Evolutionary conservation across 2,797 vertebrate species (phyloP), one percentile per base, ranked within the genome.

Genomic region (Peromyscus aztecus): DNA sequence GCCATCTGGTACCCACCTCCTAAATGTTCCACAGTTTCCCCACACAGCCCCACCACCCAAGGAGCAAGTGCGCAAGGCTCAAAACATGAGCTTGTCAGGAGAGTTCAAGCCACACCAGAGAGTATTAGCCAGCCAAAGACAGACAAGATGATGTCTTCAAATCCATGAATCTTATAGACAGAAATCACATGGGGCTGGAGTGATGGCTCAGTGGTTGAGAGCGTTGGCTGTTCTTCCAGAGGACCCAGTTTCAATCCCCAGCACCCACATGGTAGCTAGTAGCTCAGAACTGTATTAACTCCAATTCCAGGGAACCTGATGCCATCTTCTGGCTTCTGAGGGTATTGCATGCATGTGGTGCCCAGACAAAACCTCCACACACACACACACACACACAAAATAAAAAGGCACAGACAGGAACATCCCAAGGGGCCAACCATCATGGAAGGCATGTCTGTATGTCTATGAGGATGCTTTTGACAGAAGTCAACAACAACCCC

Each of bases 131-230:
- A 2, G 52, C 17, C 21, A 55, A n/a, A 3, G 16, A 52, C 4
- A 2, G 23, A 46, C 2, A 46, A n/a, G 69, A 31, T 4, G 0
- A 0, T 0, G 0, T 1, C 65, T 40, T 34, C 73, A 4, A 27
- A 17, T 13, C 37, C 9, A 0, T 5, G 0, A 6, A 0, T 2
- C 37, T 40, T 46, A 37, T 69, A 65, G 46, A 17, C 37, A 24
- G 65, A 61, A 55, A 10, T 61, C 27, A 34, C 27, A 63, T 31
- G 16, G 40, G 40, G 8, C 37, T 46, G 16, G 29, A 43, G 37
- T 6, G 10, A 46, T 65, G 2, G 37, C 57, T 27, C 59, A 0
- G 17, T 14, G 19, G 43, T 34, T 84, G 65, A 65, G 29, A 21
- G 16, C 27, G 1, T 24, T 63, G 10, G 16, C 40, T 65, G 59